Conservation (phyloP, 2,113 vertebrate genomes). For the Pseudorhombus dupliciocellatus region DNA sequence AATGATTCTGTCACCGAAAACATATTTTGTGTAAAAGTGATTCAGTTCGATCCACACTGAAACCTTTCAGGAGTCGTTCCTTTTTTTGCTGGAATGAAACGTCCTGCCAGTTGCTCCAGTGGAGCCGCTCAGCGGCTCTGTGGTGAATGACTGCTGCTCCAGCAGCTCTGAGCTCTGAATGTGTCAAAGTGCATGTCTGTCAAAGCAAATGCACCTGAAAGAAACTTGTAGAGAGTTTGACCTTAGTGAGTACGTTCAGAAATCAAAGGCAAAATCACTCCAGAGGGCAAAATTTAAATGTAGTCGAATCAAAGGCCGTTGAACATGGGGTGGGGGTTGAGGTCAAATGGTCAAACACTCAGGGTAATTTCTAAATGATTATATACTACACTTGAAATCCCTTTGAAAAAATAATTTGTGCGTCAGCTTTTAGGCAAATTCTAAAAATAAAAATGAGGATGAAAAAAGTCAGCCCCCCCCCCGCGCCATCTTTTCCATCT, state of each 20-base stretch:
- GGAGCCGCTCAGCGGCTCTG: slow-evolving; percentile 8
- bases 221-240: not conserved
- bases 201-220: slow-evolving; percentile 3
- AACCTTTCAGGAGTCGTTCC: not conserved
- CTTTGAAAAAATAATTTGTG: no score
- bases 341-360: no score
- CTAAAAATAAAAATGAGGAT: no score
- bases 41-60: not conserved
- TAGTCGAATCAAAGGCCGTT: not conserved
- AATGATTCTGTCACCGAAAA: not conserved
- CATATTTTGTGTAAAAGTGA: not conserved
- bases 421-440: no score
- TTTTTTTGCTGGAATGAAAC: slow-evolving; percentile 27
- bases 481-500: no score
- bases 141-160: slow-evolving; percentile 15
- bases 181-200: slow-evolving; percentile 9
- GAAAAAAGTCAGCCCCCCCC: no score
- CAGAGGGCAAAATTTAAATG: not conserved
- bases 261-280: not conserved
- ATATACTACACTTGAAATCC: no score
- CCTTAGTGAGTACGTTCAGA: not conserved
- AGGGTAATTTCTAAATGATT: no score
- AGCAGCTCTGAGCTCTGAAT: slow-evolving; percentile 15
- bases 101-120: slow-evolving; percentile 28
- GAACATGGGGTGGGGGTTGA: no score